These are phyloP conservation scores for Potamarius usumacintae DNA, from an alignment of 2,113 vertebrate genomes.

Conservation along the genomic window DNA sequence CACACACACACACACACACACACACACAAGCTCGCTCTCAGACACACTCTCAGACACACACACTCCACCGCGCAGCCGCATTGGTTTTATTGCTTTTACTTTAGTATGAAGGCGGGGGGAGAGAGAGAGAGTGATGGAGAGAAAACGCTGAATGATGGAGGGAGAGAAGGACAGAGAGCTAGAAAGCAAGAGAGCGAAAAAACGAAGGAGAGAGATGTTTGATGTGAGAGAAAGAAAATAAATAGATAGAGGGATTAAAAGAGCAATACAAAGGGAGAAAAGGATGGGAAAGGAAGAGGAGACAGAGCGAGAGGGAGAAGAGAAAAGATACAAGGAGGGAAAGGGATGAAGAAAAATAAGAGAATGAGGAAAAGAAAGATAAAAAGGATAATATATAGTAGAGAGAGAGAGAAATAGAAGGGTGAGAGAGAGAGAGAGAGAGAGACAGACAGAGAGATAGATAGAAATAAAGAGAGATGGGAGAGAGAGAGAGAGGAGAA, in stretches of 20 bases:
- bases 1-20: conserved; percentile 27
- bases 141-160: conserved; percentile 58
- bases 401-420: background rate
- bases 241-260: background rate
- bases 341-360: background rate
- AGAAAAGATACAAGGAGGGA: background rate
- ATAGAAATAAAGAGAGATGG: conserved; percentile 40
- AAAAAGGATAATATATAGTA: too few species aligned
- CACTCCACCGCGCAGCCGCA: conserved; percentile 28
- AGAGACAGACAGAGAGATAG: conserved; percentile 28
- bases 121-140: conserved; percentile 70
- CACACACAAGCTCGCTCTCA: conserved; percentile 12
- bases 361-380: background rate
- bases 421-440: conserved; percentile 57
- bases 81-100: conserved; percentile 56
- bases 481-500: conserved; percentile 43
- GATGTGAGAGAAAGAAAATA: conserved; percentile 64
- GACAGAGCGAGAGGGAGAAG: background rate
- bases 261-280: background rate
- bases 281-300: background rate
- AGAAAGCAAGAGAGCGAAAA: conserved; percentile 60
- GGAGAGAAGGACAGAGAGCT: conserved; percentile 70
- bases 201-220: conserved; percentile 28
- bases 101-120: conserved; percentile 50
- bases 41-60: conserved; percentile 14